phyloP scores from a whole-genome alignment of 2,113 vertebrate genomes.

The Microtus ochrogaster region DNA sequence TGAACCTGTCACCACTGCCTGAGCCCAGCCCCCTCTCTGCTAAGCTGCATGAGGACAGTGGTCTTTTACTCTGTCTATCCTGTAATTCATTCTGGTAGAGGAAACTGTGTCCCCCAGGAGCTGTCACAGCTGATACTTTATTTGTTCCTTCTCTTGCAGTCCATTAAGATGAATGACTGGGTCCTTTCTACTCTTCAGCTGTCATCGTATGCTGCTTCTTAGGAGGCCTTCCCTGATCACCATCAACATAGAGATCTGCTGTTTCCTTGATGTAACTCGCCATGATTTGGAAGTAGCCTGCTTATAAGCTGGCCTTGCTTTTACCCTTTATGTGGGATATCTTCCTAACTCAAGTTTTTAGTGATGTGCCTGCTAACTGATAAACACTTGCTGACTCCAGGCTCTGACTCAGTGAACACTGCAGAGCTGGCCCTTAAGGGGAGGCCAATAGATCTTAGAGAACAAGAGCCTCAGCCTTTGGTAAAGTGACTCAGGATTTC shows the following conservation, averaged over 20 bases:
- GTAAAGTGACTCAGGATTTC: not conserved
- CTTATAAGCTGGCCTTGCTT: not conserved
- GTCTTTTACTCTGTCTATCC: not conserved
- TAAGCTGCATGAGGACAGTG: no score
- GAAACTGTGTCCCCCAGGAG: not conserved
- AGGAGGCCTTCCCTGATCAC: not conserved
- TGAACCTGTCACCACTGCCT: not conserved
- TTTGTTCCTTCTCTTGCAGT: not conserved
- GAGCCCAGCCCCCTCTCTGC: no score
- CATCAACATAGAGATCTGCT: not conserved
- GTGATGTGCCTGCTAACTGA: not conserved
- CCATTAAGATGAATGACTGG: not conserved
- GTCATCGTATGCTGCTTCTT: not conserved
- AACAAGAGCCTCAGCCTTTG: not conserved
- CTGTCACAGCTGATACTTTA: not conserved
- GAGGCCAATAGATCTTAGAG: not conserved
- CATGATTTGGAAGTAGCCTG: not conserved
- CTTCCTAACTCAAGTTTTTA: not conserved
- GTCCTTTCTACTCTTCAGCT: not conserved
- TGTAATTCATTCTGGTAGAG: not conserved
- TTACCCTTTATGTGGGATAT: not conserved
- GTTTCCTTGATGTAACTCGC: not conserved
- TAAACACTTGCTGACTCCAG: not conserved
- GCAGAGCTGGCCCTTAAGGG: not conserved
- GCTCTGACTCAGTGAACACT: not conserved